Evolutionary conservation across 2,888 invertebrate genomes (phyloP), one percentile per base, ranked within the genome.

Genomic region (Pimpla rufipes): DNA sequence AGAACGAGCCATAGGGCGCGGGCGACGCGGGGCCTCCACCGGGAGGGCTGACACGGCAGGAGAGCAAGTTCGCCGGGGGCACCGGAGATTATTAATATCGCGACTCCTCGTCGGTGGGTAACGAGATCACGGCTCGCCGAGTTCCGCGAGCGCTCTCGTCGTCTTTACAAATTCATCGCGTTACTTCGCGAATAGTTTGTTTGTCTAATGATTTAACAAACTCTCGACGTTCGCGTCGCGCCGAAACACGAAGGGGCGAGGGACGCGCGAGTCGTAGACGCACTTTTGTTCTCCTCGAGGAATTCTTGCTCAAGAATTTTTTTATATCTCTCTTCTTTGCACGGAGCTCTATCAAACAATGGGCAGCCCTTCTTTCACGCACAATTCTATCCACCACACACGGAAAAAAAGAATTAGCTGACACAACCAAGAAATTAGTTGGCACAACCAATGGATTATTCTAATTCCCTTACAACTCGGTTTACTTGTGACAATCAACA

Each of bases 31-130:
- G 4, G 13, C n/a, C 18, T 52, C 18, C 45, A 29, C 64, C 0
- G 23, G 59, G 47, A 10, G 40, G 21, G 29, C 4, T 42, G 37
- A 13, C 47, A 16, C 18, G 59, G 40, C n/a, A 74, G 37, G 66
- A 75, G 37, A 74, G 83, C 29, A 73, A 79, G 55, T 79, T 78
- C 62, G 50, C 71, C 42, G 21, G 64, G 62, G 71, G 52, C 64
- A 75, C 62, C 68, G 68, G 79, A 83, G 76, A 83, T 83, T 77
- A 83, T 83, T 83, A 83, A 83, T 83, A 83, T 67, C 79, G 75
- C 42, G 75, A 75, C 75, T 79, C 66, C 66, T 70, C 79, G 47
- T 59, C 74, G 68, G 23, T 29, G 37, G 47, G 64, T 79, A 73
- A 70, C 70, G 52, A 79, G 79, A 79, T 75, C 79, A 64, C 64